phyloP scores from a whole-genome alignment of 2,797 vertebrate species.

The Hemibagrus guttatus region DNA sequence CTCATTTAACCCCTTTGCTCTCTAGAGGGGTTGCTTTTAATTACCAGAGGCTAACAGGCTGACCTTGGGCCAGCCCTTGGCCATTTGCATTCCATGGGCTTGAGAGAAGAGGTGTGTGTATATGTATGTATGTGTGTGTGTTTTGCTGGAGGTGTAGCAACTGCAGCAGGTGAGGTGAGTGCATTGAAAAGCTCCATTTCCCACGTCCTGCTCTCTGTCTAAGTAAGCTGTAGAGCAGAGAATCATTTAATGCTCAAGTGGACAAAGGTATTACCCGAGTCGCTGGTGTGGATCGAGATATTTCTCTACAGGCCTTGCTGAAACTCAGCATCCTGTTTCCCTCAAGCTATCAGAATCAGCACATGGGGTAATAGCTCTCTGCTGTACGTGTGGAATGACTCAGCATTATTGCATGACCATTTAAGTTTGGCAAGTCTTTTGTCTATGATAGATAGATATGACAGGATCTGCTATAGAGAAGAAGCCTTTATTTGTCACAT shows the following conservation, averaged over 20 bases:
- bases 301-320: slow-evolving; percentile 73
- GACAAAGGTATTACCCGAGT: slow-evolving; percentile 85
- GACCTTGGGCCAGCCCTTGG: slow-evolving; percentile 81
- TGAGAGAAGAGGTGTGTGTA: slow-evolving; percentile 36
- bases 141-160: slow-evolving; percentile 43
- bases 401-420: slow-evolving; percentile 47
- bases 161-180: slow-evolving; percentile 52
- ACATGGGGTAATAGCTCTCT: slow-evolving; percentile 53
- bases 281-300: slow-evolving; percentile 77
- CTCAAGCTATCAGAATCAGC: slow-evolving; percentile 62
- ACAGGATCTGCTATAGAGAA: slow-evolving; percentile 37
- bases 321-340: slow-evolving; percentile 78
- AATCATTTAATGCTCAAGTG: slow-evolving; percentile 84
- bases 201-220: slow-evolving; percentile 61
- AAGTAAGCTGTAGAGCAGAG: slow-evolving; percentile 82
- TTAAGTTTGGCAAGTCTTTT: slow-evolving; percentile 46
- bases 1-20: slow-evolving; percentile 83
- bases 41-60: slow-evolving; percentile 87
- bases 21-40: slow-evolving; percentile 88
- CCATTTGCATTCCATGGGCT: slow-evolving; percentile 83
- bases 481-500: too few relatives aligned
- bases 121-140: slow-evolving; percentile 44
- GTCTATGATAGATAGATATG: slow-evolving; percentile 56
- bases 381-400: slow-evolving; percentile 25
- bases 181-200: slow-evolving; percentile 74